Base-by-base conservation (phyloP, 2,797 vertebrate genomes). In the Enteromius afrohamiltoni region DNA sequence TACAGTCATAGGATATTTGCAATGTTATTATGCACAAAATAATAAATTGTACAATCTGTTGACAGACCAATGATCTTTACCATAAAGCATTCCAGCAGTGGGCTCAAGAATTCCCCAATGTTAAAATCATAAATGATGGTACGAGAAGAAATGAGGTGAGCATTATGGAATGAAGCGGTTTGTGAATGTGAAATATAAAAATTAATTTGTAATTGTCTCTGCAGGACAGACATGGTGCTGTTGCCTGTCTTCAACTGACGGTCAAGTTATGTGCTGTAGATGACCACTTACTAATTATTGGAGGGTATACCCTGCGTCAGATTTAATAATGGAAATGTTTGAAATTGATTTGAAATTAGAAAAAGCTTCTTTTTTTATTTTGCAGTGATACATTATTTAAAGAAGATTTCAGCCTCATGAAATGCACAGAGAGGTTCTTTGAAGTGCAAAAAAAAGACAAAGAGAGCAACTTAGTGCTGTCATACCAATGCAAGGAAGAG, bases 331-430 rank as follows among this genome's bases (percentile, higher is more conserved):
- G 6, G 1, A 7, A 26, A 1, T 29, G 16, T 75, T 37, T 37
- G 13, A 64, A 26, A 73, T 31, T 4, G 21, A 34, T 58, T 76
- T 76, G 6, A 45, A 62, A 45, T 14, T 1, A 29, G 4, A 51
- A 2, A 10, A 23, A 58, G 6, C 4, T 2, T 4, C 4, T 1
- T 3, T 16, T 34, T 65, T 75, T 10, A 21, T 40, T 85, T 71
- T 81, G 80, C 89, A 96, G 96, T 0, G 96, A 96, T 87, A 96
- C 95, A 0, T 92, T 96, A 47, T 96, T 96, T 88, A 94, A 91
- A 88, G 95, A 96, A 78, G 96, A 96, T 60, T 96, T 96, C 79
- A 95, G 95, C 86, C 93, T 96, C 37, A 49, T 53, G 3, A 68
- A 83, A 82, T 88, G 95, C 0, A 87, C 88, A 3, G 62, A 85